Conservation (phyloP, 2,888 invertebrate genomes). For the Synanthedon vespiformis region DNA sequence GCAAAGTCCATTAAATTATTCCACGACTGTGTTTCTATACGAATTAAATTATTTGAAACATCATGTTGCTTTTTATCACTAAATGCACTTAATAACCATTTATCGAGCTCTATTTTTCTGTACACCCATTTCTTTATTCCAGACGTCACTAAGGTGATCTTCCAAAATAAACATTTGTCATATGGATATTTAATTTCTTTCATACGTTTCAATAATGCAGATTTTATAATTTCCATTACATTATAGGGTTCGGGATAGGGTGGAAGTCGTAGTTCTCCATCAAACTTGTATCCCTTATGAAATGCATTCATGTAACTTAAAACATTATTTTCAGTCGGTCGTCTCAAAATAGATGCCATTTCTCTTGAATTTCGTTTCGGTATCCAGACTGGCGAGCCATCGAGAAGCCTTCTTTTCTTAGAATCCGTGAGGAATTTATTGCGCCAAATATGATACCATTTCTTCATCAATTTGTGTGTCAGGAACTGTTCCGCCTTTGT, state of each 20-base stretch:
- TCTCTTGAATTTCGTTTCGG: constrained; percentile 39
- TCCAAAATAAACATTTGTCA: constrained; percentile 69
- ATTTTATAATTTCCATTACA: constrained; percentile 57
- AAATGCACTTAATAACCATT: constrained; percentile 58
- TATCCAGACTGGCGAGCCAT: constrained; percentile 60
- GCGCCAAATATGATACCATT: constrained; percentile 52
- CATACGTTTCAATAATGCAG: constrained; percentile 52
- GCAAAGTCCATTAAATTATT: constrained; percentile 60
- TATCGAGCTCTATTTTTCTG: constrained; percentile 52
- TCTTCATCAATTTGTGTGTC: constrained; percentile 39
- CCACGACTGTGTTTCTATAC: constrained; percentile 55
- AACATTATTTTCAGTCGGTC: constrained; percentile 35
- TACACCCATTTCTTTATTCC: constrained; percentile 50
- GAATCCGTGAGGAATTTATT: constrained; percentile 37
- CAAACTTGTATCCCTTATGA: constrained; percentile 51
- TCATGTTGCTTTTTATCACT: constrained; percentile 43
- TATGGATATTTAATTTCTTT: constrained; percentile 56
- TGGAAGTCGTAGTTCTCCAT: constrained; percentile 35
- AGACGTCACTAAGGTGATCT: constrained; percentile 72
- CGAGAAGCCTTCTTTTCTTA: constrained; percentile 42
- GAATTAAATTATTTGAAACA: constrained; percentile 39
- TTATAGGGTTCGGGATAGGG: constrained; percentile 43
- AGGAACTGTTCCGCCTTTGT: constrained; percentile 45
- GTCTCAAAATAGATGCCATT: constrained; percentile 37
- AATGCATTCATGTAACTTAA: constrained; percentile 50